A percentile compares a stretch with the other conserved stretches of the same genome.
Conservation (phyloP, 2,113 vertebrate species). For the Malaclemys terrapin region DNA sequence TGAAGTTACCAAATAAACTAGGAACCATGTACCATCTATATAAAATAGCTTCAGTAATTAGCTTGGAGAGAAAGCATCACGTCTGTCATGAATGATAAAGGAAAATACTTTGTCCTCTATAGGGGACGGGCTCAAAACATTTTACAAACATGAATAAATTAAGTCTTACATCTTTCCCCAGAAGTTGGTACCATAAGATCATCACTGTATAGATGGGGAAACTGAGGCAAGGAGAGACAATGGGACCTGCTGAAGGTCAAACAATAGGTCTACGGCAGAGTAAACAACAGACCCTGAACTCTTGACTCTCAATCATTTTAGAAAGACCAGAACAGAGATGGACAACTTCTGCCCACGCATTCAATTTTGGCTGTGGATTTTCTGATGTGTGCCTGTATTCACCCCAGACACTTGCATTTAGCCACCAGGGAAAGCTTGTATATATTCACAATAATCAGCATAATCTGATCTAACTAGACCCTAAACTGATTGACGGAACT, state of each 20-base stretch:
- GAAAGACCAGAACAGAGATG: neutral
- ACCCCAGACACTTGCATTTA: neutral
- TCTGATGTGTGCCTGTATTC: rapidly evolving
- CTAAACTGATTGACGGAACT: neutral
- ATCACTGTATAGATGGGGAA: neutral
- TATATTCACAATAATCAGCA: neutral
- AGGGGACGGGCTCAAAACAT: neutral
- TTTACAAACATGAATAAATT: rapidly evolving
- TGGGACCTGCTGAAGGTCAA: neutral
- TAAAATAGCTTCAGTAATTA: neutral
- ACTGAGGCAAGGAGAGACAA: neutral
- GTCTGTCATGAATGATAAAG: neutral
- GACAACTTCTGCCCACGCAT: neutral
- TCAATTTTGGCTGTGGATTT: neutral
- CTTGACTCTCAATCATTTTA: neutral
- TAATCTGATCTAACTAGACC: neutral
- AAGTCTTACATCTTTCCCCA: neutral
- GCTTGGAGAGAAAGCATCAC: rapidly evolving
- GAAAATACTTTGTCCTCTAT: neutral
- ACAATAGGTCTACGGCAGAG: neutral
- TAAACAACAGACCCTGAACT: neutral
- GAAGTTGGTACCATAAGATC: neutral
- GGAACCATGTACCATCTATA: neutral
- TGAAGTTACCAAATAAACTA: neutral
- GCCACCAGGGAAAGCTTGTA: neutral